Evolutionary conservation across 1,140 invertebrate species (phyloP), one percentile per base, ranked within the genome.

Genomic region (Pseudachorutes palmiensis): DNA sequence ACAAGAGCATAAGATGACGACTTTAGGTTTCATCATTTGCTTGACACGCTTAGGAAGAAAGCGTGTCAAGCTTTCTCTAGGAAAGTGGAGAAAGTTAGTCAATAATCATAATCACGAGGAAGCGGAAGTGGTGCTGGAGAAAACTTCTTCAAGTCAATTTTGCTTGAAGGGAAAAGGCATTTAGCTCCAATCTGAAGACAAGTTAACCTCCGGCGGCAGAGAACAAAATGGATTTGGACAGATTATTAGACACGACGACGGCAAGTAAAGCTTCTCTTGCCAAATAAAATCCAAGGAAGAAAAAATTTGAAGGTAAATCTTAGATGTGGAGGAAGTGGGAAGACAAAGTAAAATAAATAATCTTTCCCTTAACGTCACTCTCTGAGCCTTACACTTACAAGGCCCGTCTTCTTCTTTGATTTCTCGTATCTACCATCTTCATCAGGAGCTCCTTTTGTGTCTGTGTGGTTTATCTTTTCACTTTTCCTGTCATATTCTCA

Each of bases 281-380:
- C 36, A 45, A 45, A 45, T 45, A 9, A 45, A 45, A 9, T 9
- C 9, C 36, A 45, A 19, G 36, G 36, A 9, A 45, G 36, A 45
- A 45, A 45, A 45, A 45, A 45, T 12, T 19, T 9, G 36, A 19
- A 45, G 36, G n/a, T n/a, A 45, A 45, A 45, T 45, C 36, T 45
- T 45, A 45, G 19, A 45, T 9, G 19, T 45, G 36, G 19, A 45
- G 19, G 9, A 19, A 45, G 36, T n/a, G n/a, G n/a, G n/a, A n/a
- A n/a, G 9, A 12, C 36, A 45, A 45, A 45, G 36, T 45, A 45
- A 45, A 45, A 45, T 45, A 45, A 45, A 45, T 45, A 45, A 45
- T 45, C 36, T 45, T 45, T 45, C 36, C n/a, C n/a, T n/a, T 45
- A 45, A 45, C 36, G 36, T 45, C 36, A 45, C 36, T 45, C 36